Evolutionary conservation across 2,113 vertebrate species (phyloP), one percentile per base, ranked within the genome.

Genomic region (Peucedramus taeniatus): DNA sequence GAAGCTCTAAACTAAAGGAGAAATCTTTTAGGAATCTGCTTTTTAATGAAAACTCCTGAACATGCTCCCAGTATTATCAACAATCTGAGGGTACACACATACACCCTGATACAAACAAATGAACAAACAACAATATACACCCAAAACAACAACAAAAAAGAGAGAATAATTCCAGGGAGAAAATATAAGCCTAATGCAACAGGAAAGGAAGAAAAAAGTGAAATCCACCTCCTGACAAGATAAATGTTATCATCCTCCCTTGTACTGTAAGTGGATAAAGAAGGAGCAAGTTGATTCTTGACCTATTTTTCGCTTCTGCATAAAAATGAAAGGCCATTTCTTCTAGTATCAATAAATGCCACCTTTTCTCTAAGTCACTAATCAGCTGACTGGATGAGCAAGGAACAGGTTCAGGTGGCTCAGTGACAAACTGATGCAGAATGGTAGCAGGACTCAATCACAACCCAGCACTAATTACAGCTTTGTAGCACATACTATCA

Each of bases 291-390:
- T 82, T 71, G 80, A 64, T 93, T 90, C 72, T 61, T 94, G 68
- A 92, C 40, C 68, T 94, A 39, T 31, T 86, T 93, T 81, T 66
- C 35, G 60, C 65, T 94, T 83, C 69, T 79, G 49, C 68, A 64
- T 92, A 86, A 93, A 96, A 96, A 95, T 35, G 65, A 94, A 89
- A 94, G 53, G 64, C 47, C 33, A 64, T 87, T 93, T 95, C n/a
- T 87, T 86, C 49, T 42, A 88, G 45, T 57, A 92, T 35, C 28
- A 83, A 49, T 83, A 81, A 83, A 87, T 37, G 64, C 37, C 31
- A 53, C 59, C 51, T 90, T 92, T 93, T 93, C 83, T 50, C 47
- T 60, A 83, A 35, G 92, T 78, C 79, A 89, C 75, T 92, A 93
- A 95, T 89, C 87, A 94, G 79, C 76, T 83, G 65, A 60, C 86